These are phyloP conservation scores for Ardeotis arabs DNA, from an alignment of 2,113 vertebrate species.

Conservation along the genomic window DNA sequence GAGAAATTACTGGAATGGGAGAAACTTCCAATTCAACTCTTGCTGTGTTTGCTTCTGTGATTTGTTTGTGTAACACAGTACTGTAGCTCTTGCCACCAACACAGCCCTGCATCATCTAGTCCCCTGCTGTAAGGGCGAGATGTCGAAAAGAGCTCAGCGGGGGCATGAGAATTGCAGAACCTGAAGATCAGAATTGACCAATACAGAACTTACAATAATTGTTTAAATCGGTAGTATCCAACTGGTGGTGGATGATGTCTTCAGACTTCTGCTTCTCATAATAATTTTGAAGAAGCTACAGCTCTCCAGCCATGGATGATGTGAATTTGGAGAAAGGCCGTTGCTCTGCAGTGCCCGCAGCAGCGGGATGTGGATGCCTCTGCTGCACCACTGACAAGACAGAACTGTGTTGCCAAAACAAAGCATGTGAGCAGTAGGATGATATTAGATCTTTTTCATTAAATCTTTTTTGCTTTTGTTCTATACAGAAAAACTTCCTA, in stretches of 20 bases:
- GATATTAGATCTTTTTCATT: not conserved
- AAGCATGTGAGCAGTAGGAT: not conserved
- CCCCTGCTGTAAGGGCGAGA: conserved; percentile 36
- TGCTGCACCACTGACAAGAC: not conserved
- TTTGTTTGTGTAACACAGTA: not conserved
- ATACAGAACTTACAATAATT: not conserved
- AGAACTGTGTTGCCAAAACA: not conserved
- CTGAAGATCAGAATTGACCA: conserved; percentile 6
- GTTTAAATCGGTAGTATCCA: conserved; percentile 15
- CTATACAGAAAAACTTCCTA: conserved; percentile 19
- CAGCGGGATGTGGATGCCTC: not conserved
- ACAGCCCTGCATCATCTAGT: conserved; percentile 3
- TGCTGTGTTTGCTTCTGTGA: conserved; percentile 39
- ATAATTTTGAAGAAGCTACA: conserved; percentile 47
- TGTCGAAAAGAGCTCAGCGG: conserved; percentile 28
- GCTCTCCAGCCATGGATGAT: not conserved
- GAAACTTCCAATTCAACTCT: conserved; percentile 40
- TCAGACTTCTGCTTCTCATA: conserved; percentile 21
- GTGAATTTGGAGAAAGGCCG: not conserved
- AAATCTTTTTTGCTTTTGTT: conserved; percentile 14
- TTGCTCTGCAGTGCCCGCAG: conserved; percentile 18
- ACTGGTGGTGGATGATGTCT: conserved; percentile 14
- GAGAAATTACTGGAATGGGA: not conserved
- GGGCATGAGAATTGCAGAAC: conserved; percentile 24
- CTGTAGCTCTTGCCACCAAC: conserved; percentile 13